These are phyloP conservation scores for Myzus persicae DNA, from an alignment of 1,140 invertebrate species.

Conservation along the genomic window DNA sequence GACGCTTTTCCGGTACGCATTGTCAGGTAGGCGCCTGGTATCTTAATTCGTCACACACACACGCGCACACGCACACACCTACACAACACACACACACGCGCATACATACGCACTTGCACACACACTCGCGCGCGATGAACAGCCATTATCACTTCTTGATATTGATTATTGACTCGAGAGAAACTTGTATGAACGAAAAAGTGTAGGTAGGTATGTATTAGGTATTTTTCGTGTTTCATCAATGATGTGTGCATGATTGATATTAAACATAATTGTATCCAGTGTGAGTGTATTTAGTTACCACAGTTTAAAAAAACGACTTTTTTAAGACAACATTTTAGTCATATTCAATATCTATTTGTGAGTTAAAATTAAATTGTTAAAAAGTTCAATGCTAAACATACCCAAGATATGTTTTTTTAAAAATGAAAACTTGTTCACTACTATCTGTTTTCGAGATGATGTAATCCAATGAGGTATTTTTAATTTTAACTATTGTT, in stretches of 20 bases:
- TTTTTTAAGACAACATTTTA: not conserved
- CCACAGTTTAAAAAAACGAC: not conserved
- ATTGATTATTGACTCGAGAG: not conserved
- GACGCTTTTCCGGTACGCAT: not conserved
- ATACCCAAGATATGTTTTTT: too few species aligned
- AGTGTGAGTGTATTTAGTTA: not conserved
- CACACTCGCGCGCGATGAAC: not conserved
- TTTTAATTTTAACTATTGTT: not conserved
- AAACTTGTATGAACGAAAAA: not conserved
- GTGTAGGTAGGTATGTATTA: not conserved
- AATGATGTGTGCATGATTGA: not conserved
- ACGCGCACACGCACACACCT: not conserved
- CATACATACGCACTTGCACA: not conserved
- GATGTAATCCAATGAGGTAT: not conserved
- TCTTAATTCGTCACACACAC: not conserved
- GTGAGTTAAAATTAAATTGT: not conserved
- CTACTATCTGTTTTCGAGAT: not conserved
- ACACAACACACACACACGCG: not conserved
- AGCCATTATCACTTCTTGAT: conserved; percentile 7
- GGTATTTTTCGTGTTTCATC: not conserved
- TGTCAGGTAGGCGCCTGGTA: not conserved
- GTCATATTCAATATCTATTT: not conserved
- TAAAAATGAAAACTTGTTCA: not conserved
- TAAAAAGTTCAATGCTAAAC: too few species aligned
- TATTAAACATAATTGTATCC: not conserved